These are phyloP conservation scores for Ericerus pela DNA, from an alignment of 1,140 invertebrate species.

Conservation along the genomic window DNA sequence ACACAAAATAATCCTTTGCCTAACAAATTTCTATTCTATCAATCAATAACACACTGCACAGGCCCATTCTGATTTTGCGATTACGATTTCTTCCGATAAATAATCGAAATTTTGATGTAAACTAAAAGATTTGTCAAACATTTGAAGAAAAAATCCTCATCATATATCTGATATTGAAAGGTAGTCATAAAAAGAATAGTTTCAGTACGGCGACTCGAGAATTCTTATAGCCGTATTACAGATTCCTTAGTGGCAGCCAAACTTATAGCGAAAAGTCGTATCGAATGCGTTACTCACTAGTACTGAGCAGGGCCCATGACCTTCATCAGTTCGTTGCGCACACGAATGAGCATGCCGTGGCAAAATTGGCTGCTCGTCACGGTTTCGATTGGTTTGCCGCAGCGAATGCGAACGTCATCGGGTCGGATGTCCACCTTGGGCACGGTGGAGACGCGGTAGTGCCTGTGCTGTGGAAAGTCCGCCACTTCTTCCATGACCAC, in stretches of 20 bases:
- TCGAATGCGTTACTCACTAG: not conserved
- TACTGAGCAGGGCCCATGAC: not conserved
- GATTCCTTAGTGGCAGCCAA: no score
- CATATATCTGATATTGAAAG: no score
- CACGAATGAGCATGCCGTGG: not conserved
- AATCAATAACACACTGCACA: no score
- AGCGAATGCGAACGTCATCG: not conserved
- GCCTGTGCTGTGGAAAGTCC: not conserved
- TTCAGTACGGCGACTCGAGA: no score
- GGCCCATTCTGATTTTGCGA: no score
- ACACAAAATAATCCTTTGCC: not conserved
- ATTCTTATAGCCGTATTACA: no score
- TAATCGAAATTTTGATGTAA: no score
- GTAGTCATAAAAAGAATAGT: no score
- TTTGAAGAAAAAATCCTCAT: no score
- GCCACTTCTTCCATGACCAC: not conserved
- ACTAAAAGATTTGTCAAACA: no score
- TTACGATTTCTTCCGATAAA: no score
- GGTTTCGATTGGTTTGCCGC: not conserved
- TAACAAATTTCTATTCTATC: no score
- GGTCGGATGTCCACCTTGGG: not conserved
- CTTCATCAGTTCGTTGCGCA: slow-evolving; percentile 2
- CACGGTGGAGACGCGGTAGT: not conserved
- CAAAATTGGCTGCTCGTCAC: slow-evolving; percentile 3
- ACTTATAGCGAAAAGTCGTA: not conserved